Conservation (phyloP, 2,113 vertebrate species). For the Zosterops hypoxanthus region DNA sequence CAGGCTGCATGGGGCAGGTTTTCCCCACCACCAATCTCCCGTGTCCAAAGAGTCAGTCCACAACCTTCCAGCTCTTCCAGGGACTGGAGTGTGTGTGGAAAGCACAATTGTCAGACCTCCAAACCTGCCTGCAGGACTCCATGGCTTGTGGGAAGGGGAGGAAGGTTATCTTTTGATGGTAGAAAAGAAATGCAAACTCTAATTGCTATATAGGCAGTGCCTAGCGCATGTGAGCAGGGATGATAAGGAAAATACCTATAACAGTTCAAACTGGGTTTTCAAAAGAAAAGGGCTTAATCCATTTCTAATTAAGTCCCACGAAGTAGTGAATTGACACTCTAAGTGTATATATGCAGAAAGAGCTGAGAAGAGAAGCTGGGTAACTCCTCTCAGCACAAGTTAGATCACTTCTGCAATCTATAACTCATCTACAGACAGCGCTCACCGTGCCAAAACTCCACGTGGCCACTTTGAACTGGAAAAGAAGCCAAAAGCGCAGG, state of each 20-base stretch:
- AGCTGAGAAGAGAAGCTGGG: not conserved
- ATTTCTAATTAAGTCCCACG: not conserved
- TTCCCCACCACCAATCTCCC: not conserved
- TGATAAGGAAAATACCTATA: conserved; percentile 17
- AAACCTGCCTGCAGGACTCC: not conserved
- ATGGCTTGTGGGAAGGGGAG: not conserved
- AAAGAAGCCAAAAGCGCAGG: not conserved
- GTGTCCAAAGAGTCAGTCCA: not conserved
- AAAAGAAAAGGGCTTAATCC: conserved; percentile 7
- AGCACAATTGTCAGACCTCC: not conserved
- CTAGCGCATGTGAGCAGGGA: not conserved
- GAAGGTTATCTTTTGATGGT: not conserved
- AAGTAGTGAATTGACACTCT: not conserved
- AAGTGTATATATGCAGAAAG: not conserved
- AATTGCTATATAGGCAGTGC: not conserved
- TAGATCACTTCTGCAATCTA: not conserved
- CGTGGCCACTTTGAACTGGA: not conserved
- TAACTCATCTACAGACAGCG: not conserved
- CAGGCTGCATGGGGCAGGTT: not conserved
- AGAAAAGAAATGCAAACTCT: not conserved
- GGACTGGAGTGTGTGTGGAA: not conserved
- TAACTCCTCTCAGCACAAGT: not conserved
- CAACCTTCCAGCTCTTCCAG: not conserved
- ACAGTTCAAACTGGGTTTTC: not conserved
- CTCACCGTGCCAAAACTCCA: conserved; percentile 16